Evolutionary conservation across 2,888 invertebrate species (phyloP), one percentile per base, ranked within the genome.

Genomic region (Meandrusa payeni): DNA sequence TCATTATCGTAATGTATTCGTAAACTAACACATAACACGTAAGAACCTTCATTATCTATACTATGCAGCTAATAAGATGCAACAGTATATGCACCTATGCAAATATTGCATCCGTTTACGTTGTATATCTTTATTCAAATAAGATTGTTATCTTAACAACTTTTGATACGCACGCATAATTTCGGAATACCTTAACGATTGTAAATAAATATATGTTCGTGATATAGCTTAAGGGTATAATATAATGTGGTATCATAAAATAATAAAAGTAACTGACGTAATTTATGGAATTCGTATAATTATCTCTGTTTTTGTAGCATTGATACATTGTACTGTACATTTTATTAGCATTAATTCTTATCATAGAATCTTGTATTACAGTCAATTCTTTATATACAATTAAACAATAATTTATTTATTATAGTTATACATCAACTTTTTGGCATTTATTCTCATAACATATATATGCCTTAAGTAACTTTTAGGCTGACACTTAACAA

Each of bases 241-340:
- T 20, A 11, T 13, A 34, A 27, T 19, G 12, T 2, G 11, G 37
- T 29, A 19, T 23, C 13, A 36, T 42, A 36, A 31, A 42, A 10
- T 24, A 43, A 43, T 38, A 43, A 43, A 43, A 43, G 19, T 1
- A 12, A 37, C 5, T 36, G 11, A 36, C 19, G 24, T 42, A 19
- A 31, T 24, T 31, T 19, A 42, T 20, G 2, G 12, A 26, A 37
- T 20, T 37, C 9, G 13, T 43, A 26, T 37, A 37, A 19, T 43
- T 38, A 29, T 24, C 19, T 42, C 22, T 17, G 5, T 42, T 33
- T 27, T 24, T 20, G 13, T 19, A 17, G 26, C 26, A 43, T 38
- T 43, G 11, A 38, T 32, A 43, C 32, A 43, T 32, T 31, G n/a
- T 10, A 29, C 13, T 39, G 23, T 39, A 39, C 23, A 31, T 13